Percentiles rank a stretch among this genome's conserved stretches.
Evolutionary conservation across 23 tunicate genomes (phyloP).

Genomic region (Styela plicata): DNA sequence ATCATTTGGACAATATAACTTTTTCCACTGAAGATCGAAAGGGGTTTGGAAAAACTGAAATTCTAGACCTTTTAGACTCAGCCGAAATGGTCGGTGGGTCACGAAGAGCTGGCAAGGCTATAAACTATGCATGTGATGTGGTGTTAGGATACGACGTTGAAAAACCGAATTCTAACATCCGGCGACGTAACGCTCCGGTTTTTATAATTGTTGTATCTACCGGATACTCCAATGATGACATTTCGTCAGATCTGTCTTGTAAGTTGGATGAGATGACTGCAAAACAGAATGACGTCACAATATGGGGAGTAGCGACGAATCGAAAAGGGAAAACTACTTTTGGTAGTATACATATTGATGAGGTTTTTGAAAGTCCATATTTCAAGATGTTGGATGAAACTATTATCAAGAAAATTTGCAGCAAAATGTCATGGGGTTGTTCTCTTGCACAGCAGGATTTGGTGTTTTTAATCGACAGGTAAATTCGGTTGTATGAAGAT

Average conservation of each 20-base stretch:
- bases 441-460: constrained; percentile 23
- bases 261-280: background rate
- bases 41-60: constrained; percentile 5
- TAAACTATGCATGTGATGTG: constrained; percentile 23
- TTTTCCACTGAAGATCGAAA: background rate
- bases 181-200: background rate
- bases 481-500: too few relatives aligned
- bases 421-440: background rate
- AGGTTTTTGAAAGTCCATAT: background rate
- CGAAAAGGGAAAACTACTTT: background rate
- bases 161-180: background rate
- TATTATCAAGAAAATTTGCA: background rate
- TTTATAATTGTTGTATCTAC: constrained; percentile 1
- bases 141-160: constrained; percentile 4
- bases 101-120: constrained; percentile 19
- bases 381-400: background rate
- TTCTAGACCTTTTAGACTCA: background rate
- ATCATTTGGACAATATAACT: background rate
- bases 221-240: constrained; percentile 30
- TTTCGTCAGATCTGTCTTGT: constrained; percentile 25
- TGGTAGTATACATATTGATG: constrained; percentile 16
- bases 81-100: constrained; percentile 12
- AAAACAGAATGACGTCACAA: constrained; percentile 7
- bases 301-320: constrained; percentile 15
- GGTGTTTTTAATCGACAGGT: constrained; percentile 17